Evolutionary conservation across 2,113 vertebrate species (phyloP).

Genomic region (Mirounga angustirostris): DNA sequence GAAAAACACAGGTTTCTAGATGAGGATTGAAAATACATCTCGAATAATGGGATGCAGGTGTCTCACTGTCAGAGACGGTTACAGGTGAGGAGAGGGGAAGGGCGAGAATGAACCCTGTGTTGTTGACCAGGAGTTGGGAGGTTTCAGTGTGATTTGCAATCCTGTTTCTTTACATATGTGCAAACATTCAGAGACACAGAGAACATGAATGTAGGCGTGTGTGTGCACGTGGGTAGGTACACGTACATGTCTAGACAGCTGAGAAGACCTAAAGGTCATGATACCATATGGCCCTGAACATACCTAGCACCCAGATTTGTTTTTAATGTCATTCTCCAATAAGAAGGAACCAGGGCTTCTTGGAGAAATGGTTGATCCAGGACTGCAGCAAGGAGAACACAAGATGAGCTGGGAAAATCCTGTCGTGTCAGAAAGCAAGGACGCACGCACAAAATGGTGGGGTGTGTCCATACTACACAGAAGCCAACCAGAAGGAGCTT

Average conservation of each 20-base stretch:
- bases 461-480: background rate
- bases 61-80: background rate
- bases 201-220: fast-evolving
- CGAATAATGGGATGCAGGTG: background rate
- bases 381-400: background rate
- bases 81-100: background rate
- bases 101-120: background rate
- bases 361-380: background rate
- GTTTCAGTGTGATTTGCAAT: background rate
- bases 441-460: background rate
- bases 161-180: background rate
- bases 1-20: background rate
- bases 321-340: background rate
- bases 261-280: background rate
- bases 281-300: background rate
- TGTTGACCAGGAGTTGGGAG: background rate
- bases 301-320: background rate
- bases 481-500: background rate
- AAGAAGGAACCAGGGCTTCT: background rate
- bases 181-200: background rate
- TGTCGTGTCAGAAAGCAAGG: background rate
- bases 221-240: background rate
- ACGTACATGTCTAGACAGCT: background rate
- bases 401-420: background rate
- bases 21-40: background rate